Evolutionary conservation across 2,888 invertebrate species (phyloP).

Genomic region (Sussaba pulchella): DNA sequence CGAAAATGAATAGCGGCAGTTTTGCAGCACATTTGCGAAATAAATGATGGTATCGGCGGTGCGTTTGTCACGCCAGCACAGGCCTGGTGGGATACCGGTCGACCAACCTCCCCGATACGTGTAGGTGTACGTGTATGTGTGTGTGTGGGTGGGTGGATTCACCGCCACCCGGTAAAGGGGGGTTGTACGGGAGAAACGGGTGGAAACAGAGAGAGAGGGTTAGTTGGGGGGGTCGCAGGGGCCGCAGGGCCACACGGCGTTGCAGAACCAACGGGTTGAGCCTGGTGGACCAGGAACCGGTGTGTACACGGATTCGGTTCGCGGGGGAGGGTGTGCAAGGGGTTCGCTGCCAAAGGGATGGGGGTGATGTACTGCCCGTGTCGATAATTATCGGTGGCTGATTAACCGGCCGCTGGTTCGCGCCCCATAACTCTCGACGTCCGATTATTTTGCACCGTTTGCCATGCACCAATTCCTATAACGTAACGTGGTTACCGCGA

Average conservation of each 20-base stretch:
- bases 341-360: constrained; percentile 64
- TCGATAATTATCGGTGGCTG: constrained; percentile 85
- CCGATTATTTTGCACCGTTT: constrained; percentile 84
- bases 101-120: constrained; percentile 50
- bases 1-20: constrained; percentile 84
- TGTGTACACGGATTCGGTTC: constrained; percentile 45
- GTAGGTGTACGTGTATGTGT: constrained; percentile 14
- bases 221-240: constrained; percentile 63
- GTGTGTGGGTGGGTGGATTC: constrained; percentile 43
- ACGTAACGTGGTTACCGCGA: constrained; percentile 70
- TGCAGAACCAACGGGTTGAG: constrained; percentile 49
- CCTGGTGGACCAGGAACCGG: constrained; percentile 47
- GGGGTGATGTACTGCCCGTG: constrained; percentile 83
- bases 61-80: constrained; percentile 82
- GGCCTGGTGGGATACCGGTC: constrained; percentile 59
- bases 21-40: constrained; percentile 84
- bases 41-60: constrained; percentile 84
- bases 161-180: constrained; percentile 46
- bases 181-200: constrained; percentile 47
- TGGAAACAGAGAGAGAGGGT: constrained; percentile 25
- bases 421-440: constrained; percentile 84
- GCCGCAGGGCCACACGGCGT: constrained; percentile 56
- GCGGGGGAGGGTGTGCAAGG: constrained; percentile 36
- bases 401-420: constrained; percentile 84
- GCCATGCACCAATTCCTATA: constrained; percentile 82